Evolutionary conservation across 30 jellyfish, hydroid and myxozoan species (phyloP), one percentile per base, ranked within the genome.

Genomic region (Chrysaora quinquecirrha): DNA sequence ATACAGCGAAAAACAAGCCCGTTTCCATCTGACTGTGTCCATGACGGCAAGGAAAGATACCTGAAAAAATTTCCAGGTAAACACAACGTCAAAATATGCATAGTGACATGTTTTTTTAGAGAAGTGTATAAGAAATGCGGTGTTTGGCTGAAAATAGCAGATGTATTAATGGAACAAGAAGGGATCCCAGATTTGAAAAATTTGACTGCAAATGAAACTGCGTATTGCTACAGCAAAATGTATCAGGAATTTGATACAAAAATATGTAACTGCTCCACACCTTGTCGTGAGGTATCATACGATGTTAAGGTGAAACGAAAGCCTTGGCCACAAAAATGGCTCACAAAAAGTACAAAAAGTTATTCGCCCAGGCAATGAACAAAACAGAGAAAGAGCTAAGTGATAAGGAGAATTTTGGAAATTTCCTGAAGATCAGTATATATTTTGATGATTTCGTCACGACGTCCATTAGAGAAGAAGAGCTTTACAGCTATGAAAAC

Each of bases 21-120:
- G 3, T 80, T 64, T 29, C 82, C 83, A 46, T 80, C 90, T 22
- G 48, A 80, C 1, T 80, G 90, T 29, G 64, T 47, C 35, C 16
- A 65, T 3, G 21, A 23, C 7, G 66, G 72, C 21, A 25, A 78
- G 19, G 23, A 23, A 0, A 1, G 31, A 1, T 21, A 1, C 0
- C 24, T 35, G 12, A 54, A 48, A 48, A 22, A 62, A 21, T n/a
- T n/a, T n/a, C 64, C 69, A n/a, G 83, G 83, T 1, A 65, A 56
- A 22, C 33, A 30, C 10, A 58, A 30, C 34, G 30, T 29, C 7
- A 21, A 52, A 21, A 11, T 19, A 6, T 80, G 90, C 58, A 27
- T 49, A 0, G 28, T 7, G 21, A 64, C 90, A 2, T 80, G 90
- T 62, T 32, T 66, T 4, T 1, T 1, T 0, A n/a, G n/a, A 2